A percentile compares a stretch with the other conserved stretches of the same genome.
These are phyloP conservation scores for Chouioia cunea DNA, from an alignment of 2,888 invertebrate genomes.

Conservation along the genomic window DNA sequence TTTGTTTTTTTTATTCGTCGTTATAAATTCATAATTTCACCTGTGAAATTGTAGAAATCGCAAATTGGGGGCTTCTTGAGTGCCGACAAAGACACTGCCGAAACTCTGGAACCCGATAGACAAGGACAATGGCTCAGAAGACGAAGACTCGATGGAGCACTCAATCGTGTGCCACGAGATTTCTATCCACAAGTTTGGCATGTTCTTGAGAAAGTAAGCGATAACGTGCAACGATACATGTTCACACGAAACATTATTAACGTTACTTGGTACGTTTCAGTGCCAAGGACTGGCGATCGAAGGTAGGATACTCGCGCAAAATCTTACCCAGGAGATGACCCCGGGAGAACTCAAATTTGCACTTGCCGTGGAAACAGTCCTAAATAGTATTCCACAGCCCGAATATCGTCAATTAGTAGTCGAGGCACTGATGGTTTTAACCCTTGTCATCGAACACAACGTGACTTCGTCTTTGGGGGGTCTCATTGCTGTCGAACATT, in stretches of 20 bases:
- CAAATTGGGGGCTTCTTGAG: slow-evolving; percentile 71
- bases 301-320: slow-evolving; percentile 89
- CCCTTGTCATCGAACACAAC: slow-evolving; percentile 89
- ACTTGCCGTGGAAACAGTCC: slow-evolving; percentile 94
- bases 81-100: slow-evolving; percentile 63
- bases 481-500: slow-evolving; percentile 87
- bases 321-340: slow-evolving; percentile 98
- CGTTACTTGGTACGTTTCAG: slow-evolving; percentile 65
- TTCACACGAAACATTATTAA: no score
- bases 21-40: no score
- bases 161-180: slow-evolving; percentile 96
- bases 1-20: no score
- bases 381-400: slow-evolving; percentile 97
- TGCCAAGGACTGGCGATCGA: slow-evolving; percentile 95
- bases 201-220: slow-evolving; percentile 83
- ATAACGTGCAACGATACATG: slow-evolving; percentile 16
- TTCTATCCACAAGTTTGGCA: slow-evolving; percentile 97
- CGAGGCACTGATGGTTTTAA: slow-evolving; percentile 96
- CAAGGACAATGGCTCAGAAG: slow-evolving; percentile 98
- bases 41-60: slow-evolving; percentile 69
- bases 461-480: slow-evolving; percentile 82
- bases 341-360: slow-evolving; percentile 98
- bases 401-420: slow-evolving; percentile 98
- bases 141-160: slow-evolving; percentile 93
- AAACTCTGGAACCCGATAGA: slow-evolving; percentile 76